Evolutionary conservation across 1,140 invertebrate species (phyloP), one percentile per base, ranked within the genome.

Genomic region (Drosophila burlai): DNA sequence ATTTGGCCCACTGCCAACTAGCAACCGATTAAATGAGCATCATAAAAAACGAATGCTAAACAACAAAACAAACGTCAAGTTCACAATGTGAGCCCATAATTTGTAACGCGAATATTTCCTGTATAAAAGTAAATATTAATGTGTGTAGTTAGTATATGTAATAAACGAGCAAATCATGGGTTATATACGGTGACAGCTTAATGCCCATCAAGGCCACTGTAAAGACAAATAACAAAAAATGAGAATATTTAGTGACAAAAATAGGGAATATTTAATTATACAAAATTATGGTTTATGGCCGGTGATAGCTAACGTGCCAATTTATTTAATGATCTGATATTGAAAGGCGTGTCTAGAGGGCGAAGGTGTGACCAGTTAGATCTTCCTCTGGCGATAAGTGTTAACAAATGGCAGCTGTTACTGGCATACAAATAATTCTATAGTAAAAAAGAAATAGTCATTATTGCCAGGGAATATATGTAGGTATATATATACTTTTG

Each of bases 1-100:
- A 90, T 82, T 84, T 89, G 84, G 84, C 74, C 45, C 1, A 21
- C 9, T 42, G 74, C 84, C 84, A 89, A 82, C 71, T 80, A 50
- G 83, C 76, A 31, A 38, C 59, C 79, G 85, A 90, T 90, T 85
- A 90, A 73, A 71, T 59, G 45, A 29, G 50, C 42, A 36, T 67
- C 67, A 65, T 64, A 83, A 66, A 80, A 77, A 77, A 50, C 36
- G 18, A 62, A 62, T 66, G 29, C 45, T 47, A 47, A 40, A 29
- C 24, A 38, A 26, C 40, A 57, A 57, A 79, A 57, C 55, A 55
- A 57, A 50, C 52, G 76, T 62, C 59, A 63, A 81, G 49, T 75
- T 85, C 59, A 59, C 47, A 38, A 47, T 69, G 50, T 54, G 59
- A 50, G 63, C 29, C n/a, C 57, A 76, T 84, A 64, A 81, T 71